These are phyloP conservation scores for Oligia strigilis DNA, from an alignment of 2,888 invertebrate genomes.

Conservation along the genomic window DNA sequence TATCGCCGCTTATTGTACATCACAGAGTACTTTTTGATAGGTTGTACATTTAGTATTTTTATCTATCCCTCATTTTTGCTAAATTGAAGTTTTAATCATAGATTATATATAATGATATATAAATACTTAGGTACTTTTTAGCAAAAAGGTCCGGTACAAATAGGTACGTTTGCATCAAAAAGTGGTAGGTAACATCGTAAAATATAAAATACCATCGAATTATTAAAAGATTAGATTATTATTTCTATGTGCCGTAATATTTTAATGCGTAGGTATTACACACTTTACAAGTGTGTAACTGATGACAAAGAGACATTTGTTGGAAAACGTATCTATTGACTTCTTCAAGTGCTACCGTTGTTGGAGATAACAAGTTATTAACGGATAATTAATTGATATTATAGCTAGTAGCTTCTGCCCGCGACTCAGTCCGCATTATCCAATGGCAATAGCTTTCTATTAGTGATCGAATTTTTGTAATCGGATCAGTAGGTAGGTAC, in stretches of 20 bases:
- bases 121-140: not conserved
- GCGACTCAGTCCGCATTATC: too few relatives aligned
- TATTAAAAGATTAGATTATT: not conserved
- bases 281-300: not conserved
- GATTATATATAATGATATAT: not conserved
- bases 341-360: not conserved
- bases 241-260: not conserved
- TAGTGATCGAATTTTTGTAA: not conserved
- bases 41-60: too few relatives aligned
- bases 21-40: too few relatives aligned
- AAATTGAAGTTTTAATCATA: constrained; percentile 1
- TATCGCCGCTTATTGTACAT: not conserved
- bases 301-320: not conserved
- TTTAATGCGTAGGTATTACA: not conserved
- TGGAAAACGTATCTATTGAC: not conserved
- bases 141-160: constrained; percentile 1
- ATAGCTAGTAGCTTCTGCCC: too few relatives aligned
- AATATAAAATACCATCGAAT: not conserved
- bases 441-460: not conserved
- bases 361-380: not conserved
- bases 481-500: not conserved
- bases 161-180: not conserved
- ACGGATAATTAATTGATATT: too few relatives aligned
- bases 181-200: not conserved
- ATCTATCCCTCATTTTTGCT: not conserved